Percentiles rank a stretch among this genome's conserved stretches.
Conservation (phyloP, 2,797 vertebrate species). For the Pantherophis alleghaniensis region DNA sequence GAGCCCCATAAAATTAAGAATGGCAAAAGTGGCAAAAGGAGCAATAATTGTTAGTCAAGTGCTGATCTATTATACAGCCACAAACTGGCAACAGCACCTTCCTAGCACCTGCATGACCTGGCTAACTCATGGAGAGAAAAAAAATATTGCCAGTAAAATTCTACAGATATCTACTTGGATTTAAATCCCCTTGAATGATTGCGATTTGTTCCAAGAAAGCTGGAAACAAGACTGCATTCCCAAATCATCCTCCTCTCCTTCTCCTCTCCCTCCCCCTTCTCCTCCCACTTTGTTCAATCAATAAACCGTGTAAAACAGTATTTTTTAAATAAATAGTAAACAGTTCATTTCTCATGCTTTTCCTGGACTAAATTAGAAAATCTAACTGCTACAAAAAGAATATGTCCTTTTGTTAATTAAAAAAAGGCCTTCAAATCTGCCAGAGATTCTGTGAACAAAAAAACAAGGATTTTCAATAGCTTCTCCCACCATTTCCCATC, state of each 20-base stretch:
- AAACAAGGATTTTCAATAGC: neutral
- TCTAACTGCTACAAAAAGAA: neutral
- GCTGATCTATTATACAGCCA: slow-evolving; percentile 58
- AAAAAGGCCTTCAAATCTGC: neutral
- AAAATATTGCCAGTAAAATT: slow-evolving; percentile 14
- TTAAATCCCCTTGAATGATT: neutral
- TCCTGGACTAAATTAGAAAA: neutral
- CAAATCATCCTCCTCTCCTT: slow-evolving; percentile 29
- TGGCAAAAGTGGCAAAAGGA: neutral
- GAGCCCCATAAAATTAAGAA: slow-evolving; percentile 15
- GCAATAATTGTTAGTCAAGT: slow-evolving; percentile 26
- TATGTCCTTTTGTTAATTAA: neutral
- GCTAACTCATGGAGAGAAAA: slow-evolving; percentile 56
- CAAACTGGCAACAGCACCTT: slow-evolving; percentile 59
- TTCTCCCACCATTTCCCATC: neutral
- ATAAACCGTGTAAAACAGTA: neutral
- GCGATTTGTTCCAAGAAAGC: neutral
- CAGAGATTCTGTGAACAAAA: neutral
- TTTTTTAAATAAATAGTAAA: neutral
- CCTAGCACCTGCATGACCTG: slow-evolving; percentile 62
- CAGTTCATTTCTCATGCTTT: neutral
- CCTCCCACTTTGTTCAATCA: neutral
- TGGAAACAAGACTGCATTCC: slow-evolving; percentile 3
- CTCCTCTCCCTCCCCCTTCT: neutral
- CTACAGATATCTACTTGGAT: neutral